phyloP scores from a whole-genome alignment of 2,797 vertebrate genomes.

The Enteromius paludinosus region DNA sequence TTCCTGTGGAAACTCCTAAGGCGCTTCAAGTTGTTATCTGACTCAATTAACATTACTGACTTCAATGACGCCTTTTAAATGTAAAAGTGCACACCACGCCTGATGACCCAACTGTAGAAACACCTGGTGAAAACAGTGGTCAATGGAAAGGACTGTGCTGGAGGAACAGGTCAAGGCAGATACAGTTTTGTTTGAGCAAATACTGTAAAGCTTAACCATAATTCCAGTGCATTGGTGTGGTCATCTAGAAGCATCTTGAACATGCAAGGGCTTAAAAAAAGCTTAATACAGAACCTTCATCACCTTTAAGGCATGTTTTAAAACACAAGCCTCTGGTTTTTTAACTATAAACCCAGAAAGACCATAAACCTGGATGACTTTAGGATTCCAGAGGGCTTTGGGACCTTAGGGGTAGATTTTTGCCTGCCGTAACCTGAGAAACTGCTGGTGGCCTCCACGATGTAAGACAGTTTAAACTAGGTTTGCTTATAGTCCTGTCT shows the following conservation, averaged over 20 bases:
- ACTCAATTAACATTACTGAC: conserved; percentile 4
- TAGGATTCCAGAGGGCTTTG: neutral
- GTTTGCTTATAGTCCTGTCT: neutral
- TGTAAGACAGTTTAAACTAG: neutral
- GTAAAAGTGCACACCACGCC: neutral
- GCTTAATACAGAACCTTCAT: neutral
- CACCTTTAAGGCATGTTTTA: neutral
- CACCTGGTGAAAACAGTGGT: conserved; percentile 11
- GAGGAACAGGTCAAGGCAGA: conserved; percentile 26
- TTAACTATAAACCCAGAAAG: conserved; percentile 35
- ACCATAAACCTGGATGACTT: conserved; percentile 38
- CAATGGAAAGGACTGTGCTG: conserved; percentile 6
- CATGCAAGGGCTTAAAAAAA: neutral
- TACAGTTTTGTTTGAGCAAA: neutral
- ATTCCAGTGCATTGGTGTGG: neutral
- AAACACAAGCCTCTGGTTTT: neutral
- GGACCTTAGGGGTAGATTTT: neutral
- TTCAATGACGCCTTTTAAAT: conserved; percentile 1
- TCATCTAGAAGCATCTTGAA: neutral
- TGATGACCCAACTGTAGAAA: conserved; percentile 5
- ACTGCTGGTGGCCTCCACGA: neutral
- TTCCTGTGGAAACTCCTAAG: neutral
- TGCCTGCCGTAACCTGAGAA: neutral
- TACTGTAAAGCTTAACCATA: neutral
- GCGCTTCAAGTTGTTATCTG: neutral